phyloP scores from a whole-genome alignment of 35 echinoderm and acorn worm genomes.

The Ophiothrix spiculata region DNA sequence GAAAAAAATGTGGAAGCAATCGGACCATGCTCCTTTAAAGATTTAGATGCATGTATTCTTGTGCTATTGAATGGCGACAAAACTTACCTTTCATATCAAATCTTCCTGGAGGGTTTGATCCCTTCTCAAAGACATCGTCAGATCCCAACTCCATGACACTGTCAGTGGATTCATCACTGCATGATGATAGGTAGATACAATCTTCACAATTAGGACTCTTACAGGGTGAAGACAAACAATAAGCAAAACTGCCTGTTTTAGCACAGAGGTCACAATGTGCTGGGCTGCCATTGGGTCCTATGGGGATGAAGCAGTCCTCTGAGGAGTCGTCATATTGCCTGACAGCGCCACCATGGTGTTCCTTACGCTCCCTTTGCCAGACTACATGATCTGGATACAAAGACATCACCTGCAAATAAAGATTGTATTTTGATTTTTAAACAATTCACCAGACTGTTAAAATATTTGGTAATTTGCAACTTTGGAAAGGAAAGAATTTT shows the following conservation, averaged over 20 bases:
- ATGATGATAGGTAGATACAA: constrained; percentile 82
- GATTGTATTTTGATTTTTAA: background rate
- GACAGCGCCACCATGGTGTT: constrained; percentile 71
- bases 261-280: constrained; percentile 65
- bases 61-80: background rate
- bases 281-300: constrained; percentile 66
- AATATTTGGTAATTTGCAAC: too few species aligned
- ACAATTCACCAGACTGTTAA: background rate
- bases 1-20: too few species aligned
- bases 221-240: background rate
- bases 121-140: background rate
- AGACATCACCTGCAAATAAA: constrained; percentile 62
- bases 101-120: constrained; percentile 1
- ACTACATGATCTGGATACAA: constrained; percentile 71
- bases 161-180: constrained; percentile 86
- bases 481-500: too few species aligned
- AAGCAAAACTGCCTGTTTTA: constrained; percentile 50
- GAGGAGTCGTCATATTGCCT: constrained; percentile 60
- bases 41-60: background rate
- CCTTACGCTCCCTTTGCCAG: constrained; percentile 72
- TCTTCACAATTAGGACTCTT: constrained; percentile 58
- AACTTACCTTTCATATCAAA: constrained; percentile 36
- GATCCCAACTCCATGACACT: background rate
- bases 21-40: background rate
- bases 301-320: constrained; percentile 56